phyloP scores from a whole-genome alignment of 2,888 invertebrate species.

The Cepaea hortensis region DNA sequence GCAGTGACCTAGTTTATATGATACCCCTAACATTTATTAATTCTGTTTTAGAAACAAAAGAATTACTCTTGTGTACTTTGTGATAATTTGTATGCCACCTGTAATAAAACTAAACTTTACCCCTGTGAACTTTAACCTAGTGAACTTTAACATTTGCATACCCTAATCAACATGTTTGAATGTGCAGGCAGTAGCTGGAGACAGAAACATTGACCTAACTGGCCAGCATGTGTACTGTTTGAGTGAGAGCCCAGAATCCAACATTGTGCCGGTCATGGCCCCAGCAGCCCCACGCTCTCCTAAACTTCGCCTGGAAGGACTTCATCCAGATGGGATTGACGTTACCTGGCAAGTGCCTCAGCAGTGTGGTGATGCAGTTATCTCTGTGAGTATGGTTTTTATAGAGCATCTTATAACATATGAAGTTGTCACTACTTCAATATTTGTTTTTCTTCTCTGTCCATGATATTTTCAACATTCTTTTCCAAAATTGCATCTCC shows the following conservation, averaged over 20 bases:
- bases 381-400: conserved; percentile 68
- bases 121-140: neutral
- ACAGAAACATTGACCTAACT: conserved; percentile 64
- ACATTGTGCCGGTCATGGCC: conserved; percentile 72
- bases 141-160: neutral
- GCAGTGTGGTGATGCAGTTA: conserved; percentile 74
- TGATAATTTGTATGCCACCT: too few relatives aligned
- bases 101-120: neutral
- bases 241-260: conserved; percentile 73
- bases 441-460: neutral
- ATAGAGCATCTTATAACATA: neutral
- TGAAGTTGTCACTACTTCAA: neutral
- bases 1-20: too few relatives aligned
- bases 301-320: conserved; percentile 73
- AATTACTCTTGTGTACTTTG: too few relatives aligned
- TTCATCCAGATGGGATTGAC: conserved; percentile 74
- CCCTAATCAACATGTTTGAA: neutral
- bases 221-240: conserved; percentile 71
- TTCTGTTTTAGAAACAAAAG: too few relatives aligned
- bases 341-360: conserved; percentile 75
- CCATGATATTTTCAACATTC: too few relatives aligned
- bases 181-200: conserved; percentile 69
- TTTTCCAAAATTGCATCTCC: neutral
- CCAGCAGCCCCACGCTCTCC: conserved; percentile 75
- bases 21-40: too few relatives aligned